Conservation (phyloP, 2,888 invertebrate species). For the Anagyrus pseudococci region DNA sequence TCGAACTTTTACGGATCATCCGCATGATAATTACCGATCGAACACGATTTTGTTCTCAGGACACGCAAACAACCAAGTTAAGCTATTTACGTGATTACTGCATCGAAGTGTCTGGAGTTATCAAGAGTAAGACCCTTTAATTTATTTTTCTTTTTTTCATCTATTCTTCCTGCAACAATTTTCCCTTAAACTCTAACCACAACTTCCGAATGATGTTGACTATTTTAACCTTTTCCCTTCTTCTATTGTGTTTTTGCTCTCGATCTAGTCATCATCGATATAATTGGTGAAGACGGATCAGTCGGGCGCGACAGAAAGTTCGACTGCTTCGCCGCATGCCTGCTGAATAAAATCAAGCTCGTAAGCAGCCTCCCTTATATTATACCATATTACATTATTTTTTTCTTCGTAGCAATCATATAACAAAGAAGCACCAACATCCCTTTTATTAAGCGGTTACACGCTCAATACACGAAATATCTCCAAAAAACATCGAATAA, state of each 20-base stretch:
- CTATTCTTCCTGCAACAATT: neutral
- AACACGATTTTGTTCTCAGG: neutral
- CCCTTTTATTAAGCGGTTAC: too few species aligned
- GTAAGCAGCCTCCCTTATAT: conserved; percentile 42
- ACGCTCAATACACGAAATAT: too few species aligned
- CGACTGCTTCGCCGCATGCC: conserved; percentile 49
- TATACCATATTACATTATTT: too few species aligned
- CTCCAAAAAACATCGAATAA: too few species aligned
- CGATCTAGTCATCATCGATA: conserved; percentile 46
- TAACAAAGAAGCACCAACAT: too few species aligned
- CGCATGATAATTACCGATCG: neutral
- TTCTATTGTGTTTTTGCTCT: conserved; percentile 9
- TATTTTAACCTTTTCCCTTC: neutral
- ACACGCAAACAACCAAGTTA: neutral
- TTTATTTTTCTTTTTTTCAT: neutral
- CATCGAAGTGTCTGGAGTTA: too few species aligned
- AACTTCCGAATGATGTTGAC: neutral
- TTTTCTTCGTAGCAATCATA: too few species aligned
- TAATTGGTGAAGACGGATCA: conserved; percentile 43
- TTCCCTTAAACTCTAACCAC: neutral
- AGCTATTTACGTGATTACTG: too few species aligned
- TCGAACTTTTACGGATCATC: too few species aligned
- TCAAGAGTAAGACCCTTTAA: too few species aligned
- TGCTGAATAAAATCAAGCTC: conserved; percentile 52
- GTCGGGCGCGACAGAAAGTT: conserved; percentile 46